Evolutionary conservation across 2,113 vertebrate genomes (phyloP), one percentile per base, ranked within the genome.

Genomic region (Callionymus lyra): DNA sequence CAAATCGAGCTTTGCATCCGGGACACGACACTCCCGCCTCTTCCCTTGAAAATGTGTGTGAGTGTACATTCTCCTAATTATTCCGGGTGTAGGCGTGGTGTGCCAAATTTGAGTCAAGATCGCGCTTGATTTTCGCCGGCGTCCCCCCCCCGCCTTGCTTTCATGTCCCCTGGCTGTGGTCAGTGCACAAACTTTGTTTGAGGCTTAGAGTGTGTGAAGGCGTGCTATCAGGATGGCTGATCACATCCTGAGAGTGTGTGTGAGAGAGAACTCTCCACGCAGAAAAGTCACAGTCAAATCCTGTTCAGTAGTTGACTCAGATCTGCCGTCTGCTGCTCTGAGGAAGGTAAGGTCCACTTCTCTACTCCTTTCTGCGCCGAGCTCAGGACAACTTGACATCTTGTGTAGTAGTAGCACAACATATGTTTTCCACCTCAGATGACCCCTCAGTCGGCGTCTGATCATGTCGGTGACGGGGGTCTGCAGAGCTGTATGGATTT

Each of bases 161-260:
- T 62, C 53, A 53, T 53, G 48, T 65, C 59, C 59, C 54, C 59
- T 14, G 14, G 65, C 72, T 66, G 67, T 74, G 72, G 76, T 80
- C 71, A 56, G 56, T 77, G 76, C 81, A 76, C 64, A 74, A 82
- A 84, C 80, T 84, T 86, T 81, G 76, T 80, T 77, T 77, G 65
- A 74, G 74, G 76, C 71, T 81, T 79, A 81, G 61, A 64, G 69
- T 16, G 66, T 63, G 65, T 53, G 43, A 56, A 53, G 59, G 53
- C 55, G 70, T 18, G 34, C 57, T 77, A 68, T 74, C 60, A 33
- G 66, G 71, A 78, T 80, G 74, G 77, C 64, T 66, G 68, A 78
- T 70, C 65, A 62, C 58, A 70, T 72, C 62, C 42, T 63, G 55
- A 73, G 46, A 42, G 48, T 43, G 41, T 40, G 41, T 41, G 41